Conservation (phyloP, 2,888 invertebrate genomes). For the Apotomis betuletana region DNA sequence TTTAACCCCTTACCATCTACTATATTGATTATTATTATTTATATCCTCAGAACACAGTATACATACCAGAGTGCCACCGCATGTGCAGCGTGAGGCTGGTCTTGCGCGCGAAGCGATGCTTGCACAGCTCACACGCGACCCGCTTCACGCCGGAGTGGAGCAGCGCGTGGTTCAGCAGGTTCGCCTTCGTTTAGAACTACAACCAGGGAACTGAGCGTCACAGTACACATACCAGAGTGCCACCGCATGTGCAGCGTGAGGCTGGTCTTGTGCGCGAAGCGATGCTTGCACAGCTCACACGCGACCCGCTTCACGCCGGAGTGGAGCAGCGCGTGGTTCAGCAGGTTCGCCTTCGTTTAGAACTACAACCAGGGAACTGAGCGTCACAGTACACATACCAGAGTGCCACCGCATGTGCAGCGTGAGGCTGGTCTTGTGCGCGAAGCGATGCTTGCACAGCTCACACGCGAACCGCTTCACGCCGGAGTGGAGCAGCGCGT, state of each 20-base stretch:
- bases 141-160: slow-evolving; percentile 89
- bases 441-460: slow-evolving; percentile 71
- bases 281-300: slow-evolving; percentile 84
- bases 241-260: slow-evolving; percentile 88
- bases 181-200: no score
- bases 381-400: slow-evolving; percentile 59
- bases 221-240: slow-evolving; percentile 80
- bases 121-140: slow-evolving; percentile 88
- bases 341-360: slow-evolving; percentile 14
- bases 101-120: no score
- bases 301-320: slow-evolving; percentile 87
- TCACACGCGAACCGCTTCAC: slow-evolving; percentile 88
- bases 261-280: slow-evolving; percentile 83
- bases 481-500: slow-evolving; percentile 88
- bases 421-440: slow-evolving; percentile 87
- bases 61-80: slow-evolving; percentile 85
- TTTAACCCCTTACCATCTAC: no score
- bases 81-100: slow-evolving; percentile 90
- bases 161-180: slow-evolving; percentile 85
- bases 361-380: no score
- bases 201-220: no score
- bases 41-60: no score
- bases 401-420: slow-evolving; percentile 89
- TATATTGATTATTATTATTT: no score
- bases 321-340: slow-evolving; percentile 89